Base-by-base conservation (phyloP, 2,113 vertebrate genomes). In the Eublepharis macularius region DNA sequence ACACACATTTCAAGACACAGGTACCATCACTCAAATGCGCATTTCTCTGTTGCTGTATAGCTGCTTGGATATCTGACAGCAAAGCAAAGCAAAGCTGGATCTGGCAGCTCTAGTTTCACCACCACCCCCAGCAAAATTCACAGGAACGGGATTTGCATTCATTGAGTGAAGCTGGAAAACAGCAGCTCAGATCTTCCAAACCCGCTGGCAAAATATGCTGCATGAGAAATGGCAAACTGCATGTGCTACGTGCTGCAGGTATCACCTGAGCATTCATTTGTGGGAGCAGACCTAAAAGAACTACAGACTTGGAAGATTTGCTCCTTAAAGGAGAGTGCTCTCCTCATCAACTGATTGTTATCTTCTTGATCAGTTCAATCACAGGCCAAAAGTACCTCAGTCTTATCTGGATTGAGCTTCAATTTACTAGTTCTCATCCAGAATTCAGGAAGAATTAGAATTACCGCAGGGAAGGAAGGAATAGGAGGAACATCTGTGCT, bases 11-110 rank as follows among this genome's bases (percentile, higher is more conserved):
- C 74, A 89, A 76, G 80, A 41, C 89, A 76, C 76, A 90, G 21
- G 2, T 81, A 88, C 87, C 90, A 0, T 2, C 60, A 36, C 39
- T 51, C 80, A 47, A 69, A 80, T 72, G 45, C 1, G 80, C n/a
- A 11, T 5, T 76, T 63, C 75, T 13, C 77, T 78, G n/a, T 2
- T 83, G 72, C 73, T n/a, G n/a, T n/a, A n/a, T n/a, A n/a, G n/a
- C n/a, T n/a, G n/a, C n/a, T n/a, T 86, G 76, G 39, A 60, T 86
- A 81, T 84, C 76, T 86, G 82, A 82, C 87, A 90, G 12, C 72
- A 26, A 49, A 94, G 86, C 51, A 90, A 34, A 84, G 1, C 2
- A 14, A 9, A n/a, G 60, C 63, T 60, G 21, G 19, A 60, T 60
- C 57, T 60, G 21, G 21, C 19, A 60, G 32, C 84, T 89, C 60